Conservation (phyloP, 2,797 vertebrate species). For the Rhincodon typus region DNA sequence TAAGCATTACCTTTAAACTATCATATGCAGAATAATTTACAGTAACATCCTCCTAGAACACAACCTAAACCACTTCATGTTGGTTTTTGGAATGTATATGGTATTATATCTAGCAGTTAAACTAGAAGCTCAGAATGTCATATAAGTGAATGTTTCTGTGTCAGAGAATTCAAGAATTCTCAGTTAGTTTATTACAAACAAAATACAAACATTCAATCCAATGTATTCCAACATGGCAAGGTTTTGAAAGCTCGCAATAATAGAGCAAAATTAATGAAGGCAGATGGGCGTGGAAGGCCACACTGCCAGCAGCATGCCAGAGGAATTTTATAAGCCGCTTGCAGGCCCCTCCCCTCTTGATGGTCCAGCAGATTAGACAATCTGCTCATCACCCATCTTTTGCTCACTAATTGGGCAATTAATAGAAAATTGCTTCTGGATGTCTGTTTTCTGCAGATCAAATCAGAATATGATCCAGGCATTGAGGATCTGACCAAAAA, state of each 20-base stretch:
- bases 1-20: background rate
- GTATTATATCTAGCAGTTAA: background rate
- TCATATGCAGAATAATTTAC: background rate
- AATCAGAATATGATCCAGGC: background rate
- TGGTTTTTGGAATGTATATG: background rate
- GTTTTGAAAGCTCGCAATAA: background rate
- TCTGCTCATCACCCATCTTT: background rate
- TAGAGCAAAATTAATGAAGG: background rate
- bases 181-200: background rate
- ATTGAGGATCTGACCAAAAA: background rate
- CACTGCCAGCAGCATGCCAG: too few relatives aligned
- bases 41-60: background rate
- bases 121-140: background rate
- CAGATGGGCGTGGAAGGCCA: too few relatives aligned
- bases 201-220: background rate
- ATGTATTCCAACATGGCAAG: background rate
- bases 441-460: too few relatives aligned
- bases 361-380: background rate
- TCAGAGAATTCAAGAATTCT: background rate
- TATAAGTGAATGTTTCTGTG: background rate
- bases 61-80: background rate
- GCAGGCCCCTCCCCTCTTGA: background rate
- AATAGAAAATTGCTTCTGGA: too few relatives aligned
- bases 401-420: background rate
- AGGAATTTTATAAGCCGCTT: background rate